phyloP scores from a whole-genome alignment of 2,888 invertebrate species.

The Laspeyria flexula region DNA sequence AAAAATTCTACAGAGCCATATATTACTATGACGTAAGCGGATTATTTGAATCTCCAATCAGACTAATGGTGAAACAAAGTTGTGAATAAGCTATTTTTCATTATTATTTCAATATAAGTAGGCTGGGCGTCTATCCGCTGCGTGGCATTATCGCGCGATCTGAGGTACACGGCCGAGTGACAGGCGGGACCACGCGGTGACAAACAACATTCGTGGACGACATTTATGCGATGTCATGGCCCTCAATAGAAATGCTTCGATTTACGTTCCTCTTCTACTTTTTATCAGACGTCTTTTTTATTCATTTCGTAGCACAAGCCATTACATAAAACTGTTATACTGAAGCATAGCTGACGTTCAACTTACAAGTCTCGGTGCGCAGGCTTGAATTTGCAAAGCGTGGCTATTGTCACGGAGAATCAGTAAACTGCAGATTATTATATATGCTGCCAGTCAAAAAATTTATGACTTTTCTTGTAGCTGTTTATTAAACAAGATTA shows the following conservation, averaged over 20 bases:
- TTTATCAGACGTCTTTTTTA: slow-evolving; percentile 71
- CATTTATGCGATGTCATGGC: slow-evolving; percentile 81
- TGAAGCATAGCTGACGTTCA: slow-evolving; percentile 25
- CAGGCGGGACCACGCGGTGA: slow-evolving; percentile 65
- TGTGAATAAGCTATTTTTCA: slow-evolving; percentile 62
- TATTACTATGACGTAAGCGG: slow-evolving; percentile 29
- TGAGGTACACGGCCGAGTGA: slow-evolving; percentile 43
- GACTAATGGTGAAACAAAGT: slow-evolving; percentile 52
- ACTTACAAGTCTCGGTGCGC: slow-evolving; percentile 10
- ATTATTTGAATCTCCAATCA: slow-evolving; percentile 42
- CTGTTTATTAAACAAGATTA: slow-evolving; percentile 8
- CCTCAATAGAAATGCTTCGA: slow-evolving; percentile 82
- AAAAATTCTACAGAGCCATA: not conserved
- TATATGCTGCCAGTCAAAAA: too few species aligned
- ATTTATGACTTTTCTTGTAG: not conserved
- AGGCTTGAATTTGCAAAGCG: slow-evolving; percentile 17
- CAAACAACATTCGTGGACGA: slow-evolving; percentile 80
- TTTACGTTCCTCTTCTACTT: slow-evolving; percentile 70
- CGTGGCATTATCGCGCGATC: slow-evolving; percentile 70
- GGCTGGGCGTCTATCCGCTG: slow-evolving; percentile 48
- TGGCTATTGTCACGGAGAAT: slow-evolving; percentile 15
- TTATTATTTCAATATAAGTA: slow-evolving; percentile 62
- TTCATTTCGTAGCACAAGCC: slow-evolving; percentile 58
- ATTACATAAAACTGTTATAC: slow-evolving; percentile 54
- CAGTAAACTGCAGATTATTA: slow-evolving; percentile 8